Base-by-base conservation (phyloP, 2,888 invertebrate species). In the Melanotus villosus region DNA sequence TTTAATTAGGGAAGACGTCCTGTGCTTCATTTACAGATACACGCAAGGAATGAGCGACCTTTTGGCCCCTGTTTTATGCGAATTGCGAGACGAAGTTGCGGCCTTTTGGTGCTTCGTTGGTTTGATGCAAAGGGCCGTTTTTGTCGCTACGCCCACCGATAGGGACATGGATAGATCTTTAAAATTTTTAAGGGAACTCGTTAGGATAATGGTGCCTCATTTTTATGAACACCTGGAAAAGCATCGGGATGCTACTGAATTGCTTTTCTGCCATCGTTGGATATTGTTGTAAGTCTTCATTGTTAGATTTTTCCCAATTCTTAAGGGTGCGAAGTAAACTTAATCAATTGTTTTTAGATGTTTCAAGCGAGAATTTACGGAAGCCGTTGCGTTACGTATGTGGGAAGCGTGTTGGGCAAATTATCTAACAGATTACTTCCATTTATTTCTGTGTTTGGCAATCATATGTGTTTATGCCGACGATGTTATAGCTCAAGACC, bases 401-500 rank as follows among this genome's bases (percentile, higher is more conserved):
- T 97, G 97, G 97, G 96, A 98, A 86, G 94, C 97, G 1, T 98
- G 98, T 85, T 98, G 98, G 98, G 93, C 97, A 0, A 96, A 96
- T 86, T 97, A 96, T 84, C 90, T 97, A 81, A 98, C 98, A 0
- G 96, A 97, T 83, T 97, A 97, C 84, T 98, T 98, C 86, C 97
- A 98, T 82, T 87, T 98, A 79, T 98, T 98, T 85, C 88, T 98
- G 64, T 97, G 97, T 81, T 88, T 97, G 76, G 95, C 98, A 62
- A 97, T 98, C 79, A 92, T 98, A 72, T 93, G 94, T 38, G 94
- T 97, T 26, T 98, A 98, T 82, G 93, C 93, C 1, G 96, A 96
- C 80, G 96, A 96, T 84, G 96, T 98, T 60, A 93, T 97, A 73
- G 94, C 95, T 30, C 97, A 98, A 85, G 92, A 94, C 80, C 87